phyloP scores from a whole-genome alignment of 2,797 vertebrate species.

The Gymnopithys bicolor region DNA sequence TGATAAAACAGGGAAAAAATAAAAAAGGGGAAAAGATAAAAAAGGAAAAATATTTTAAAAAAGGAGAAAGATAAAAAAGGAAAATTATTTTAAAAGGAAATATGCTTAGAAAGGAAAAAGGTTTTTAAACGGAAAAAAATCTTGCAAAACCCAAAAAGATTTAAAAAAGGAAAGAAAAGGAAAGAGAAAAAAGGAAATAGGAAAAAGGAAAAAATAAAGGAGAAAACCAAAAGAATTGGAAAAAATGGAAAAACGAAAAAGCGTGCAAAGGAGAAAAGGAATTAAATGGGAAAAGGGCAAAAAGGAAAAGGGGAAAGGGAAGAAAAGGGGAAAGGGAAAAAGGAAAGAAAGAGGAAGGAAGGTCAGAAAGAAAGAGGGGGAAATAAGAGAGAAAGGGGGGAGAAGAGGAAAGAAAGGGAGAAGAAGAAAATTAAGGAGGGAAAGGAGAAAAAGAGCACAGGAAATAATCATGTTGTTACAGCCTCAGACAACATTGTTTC shows the following conservation, averaged over 20 bases:
- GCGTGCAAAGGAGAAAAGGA: background rate
- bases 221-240: too few relatives aligned
- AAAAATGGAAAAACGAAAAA: background rate
- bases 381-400: rapidly evolving
- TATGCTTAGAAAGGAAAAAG: background rate
- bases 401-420: background rate
- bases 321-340: too few relatives aligned
- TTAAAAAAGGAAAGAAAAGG: background rate
- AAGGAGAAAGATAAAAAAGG: too few relatives aligned
- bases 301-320: rapidly evolving
- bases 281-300: background rate
- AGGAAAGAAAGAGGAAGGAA: background rate
- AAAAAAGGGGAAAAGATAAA: rapidly evolving
- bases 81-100: background rate
- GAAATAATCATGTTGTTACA: background rate
- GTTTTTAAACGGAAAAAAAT: too few relatives aligned
- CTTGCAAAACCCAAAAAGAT: background rate
- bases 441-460: background rate
- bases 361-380: rapidly evolving
- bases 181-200: background rate
- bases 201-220: background rate
- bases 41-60: background rate
- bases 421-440: background rate
- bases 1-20: rapidly evolving
- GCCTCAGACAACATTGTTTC: background rate